Percentiles rank a stretch among this genome's conserved stretches.
phyloP scores from a whole-genome alignment of 2,797 vertebrate genomes.

The Pangasius krempfi region DNA sequence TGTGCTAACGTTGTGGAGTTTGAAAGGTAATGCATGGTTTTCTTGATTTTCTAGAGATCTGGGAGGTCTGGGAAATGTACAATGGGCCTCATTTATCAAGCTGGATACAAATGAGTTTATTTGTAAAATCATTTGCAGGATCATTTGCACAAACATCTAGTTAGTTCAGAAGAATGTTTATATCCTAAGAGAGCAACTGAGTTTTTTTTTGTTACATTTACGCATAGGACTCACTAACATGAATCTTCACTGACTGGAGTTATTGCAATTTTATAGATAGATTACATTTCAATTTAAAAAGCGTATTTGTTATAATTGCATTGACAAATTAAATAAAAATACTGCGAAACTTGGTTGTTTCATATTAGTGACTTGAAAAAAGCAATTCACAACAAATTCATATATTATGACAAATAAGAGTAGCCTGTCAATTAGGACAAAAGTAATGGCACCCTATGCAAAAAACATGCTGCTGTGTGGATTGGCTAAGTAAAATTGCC shows the following conservation, averaged over 20 bases:
- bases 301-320: not conserved
- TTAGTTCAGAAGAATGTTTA: not conserved
- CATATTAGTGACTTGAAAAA: not conserved
- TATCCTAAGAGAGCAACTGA: not conserved
- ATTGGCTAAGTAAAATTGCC: not conserved
- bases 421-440: not conserved
- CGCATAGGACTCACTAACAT: not conserved
- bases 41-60: not conserved
- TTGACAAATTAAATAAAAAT: not conserved
- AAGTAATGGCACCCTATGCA: too few species aligned
- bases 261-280: not conserved
- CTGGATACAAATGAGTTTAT: not conserved
- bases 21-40: not conserved
- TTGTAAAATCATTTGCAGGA: not conserved
- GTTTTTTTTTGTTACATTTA: not conserved
- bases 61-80: not conserved
- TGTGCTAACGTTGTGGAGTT: not conserved
- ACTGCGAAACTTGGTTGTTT: not conserved
- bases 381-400: not conserved
- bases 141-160: not conserved
- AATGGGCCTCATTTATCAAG: too few species aligned
- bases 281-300: not conserved
- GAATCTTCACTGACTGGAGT: not conserved
- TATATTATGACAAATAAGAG: not conserved
- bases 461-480: not conserved